phyloP scores from a whole-genome alignment of 2,888 invertebrate genomes.

The Andrena dorsata region DNA sequence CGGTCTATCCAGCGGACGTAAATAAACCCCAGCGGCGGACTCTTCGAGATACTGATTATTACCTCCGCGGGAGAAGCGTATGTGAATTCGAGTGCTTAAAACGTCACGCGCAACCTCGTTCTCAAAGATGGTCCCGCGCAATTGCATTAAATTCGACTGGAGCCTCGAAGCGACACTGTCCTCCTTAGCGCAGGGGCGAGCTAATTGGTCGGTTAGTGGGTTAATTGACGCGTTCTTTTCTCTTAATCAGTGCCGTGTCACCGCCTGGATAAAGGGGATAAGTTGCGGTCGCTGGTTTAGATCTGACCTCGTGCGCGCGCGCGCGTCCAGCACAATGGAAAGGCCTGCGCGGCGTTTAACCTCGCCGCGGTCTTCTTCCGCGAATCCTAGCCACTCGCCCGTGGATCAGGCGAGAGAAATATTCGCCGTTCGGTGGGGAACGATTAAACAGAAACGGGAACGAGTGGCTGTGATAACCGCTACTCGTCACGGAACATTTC shows the following conservation, averaged over 20 bases:
- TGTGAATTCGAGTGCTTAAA: background rate
- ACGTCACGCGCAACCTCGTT: background rate
- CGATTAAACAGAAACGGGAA: conserved; percentile 69
- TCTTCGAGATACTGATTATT: background rate
- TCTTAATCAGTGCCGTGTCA: conserved; percentile 31
- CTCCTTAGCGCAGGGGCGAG: conserved; percentile 36
- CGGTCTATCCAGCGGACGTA: conserved; percentile 22
- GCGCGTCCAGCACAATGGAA: conserved; percentile 37
- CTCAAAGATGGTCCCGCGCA: background rate
- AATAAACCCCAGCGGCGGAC: conserved; percentile 21
- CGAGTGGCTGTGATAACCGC: conserved; percentile 69
- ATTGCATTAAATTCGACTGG: conserved; percentile 10
- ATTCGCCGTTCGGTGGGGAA: conserved; percentile 50
- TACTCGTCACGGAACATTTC: conserved; percentile 70
- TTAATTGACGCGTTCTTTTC: conserved; percentile 51
- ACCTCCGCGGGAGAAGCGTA: background rate
- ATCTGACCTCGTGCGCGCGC: conserved; percentile 32
- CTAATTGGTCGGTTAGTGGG: conserved; percentile 52
- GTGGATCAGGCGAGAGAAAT: conserved; percentile 26
- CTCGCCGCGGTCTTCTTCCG: background rate
- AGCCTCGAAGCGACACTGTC: conserved; percentile 22
- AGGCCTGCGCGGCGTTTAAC: conserved; percentile 35
- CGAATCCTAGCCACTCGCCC: background rate
- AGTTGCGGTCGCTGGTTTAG: conserved; percentile 35
- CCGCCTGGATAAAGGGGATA: conserved; percentile 40